Conservation (phyloP, 2,888 invertebrate species). For the Limnephilus marmoratus region DNA sequence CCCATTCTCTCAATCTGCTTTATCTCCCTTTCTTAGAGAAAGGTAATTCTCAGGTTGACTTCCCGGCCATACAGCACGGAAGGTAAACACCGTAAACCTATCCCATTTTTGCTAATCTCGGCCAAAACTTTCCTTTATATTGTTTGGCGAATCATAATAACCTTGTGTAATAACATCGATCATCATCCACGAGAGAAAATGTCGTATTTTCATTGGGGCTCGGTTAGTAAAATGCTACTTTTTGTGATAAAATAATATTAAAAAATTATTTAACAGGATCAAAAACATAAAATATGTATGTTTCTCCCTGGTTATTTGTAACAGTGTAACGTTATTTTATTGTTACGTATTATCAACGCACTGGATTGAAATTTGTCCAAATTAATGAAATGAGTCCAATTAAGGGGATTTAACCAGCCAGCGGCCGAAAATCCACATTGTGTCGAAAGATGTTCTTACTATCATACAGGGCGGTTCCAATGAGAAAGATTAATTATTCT, state of each 20-base stretch:
- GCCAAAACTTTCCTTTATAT: conserved; percentile 44
- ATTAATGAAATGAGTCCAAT: no score
- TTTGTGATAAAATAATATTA: background rate
- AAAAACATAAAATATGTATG: no score
- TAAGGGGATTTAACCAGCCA: no score
- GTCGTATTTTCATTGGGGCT: conserved; percentile 6
- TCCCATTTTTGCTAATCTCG: conserved; percentile 48
- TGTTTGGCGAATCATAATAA: conserved; percentile 62
- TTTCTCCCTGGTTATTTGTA: no score
- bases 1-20: background rate
- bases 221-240: background rate
- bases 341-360: no score
- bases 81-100: conserved; percentile 55
- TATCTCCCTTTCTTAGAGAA: background rate
- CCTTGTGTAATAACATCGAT: conserved; percentile 52
- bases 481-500: no score
- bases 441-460: no score
- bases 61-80: conserved; percentile 15
- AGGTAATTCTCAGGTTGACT: conserved; percentile 18
- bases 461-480: no score
- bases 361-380: no score
- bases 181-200: conserved; percentile 44
- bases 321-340: no score
- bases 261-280: no score
- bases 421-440: no score